Evolutionary conservation across 1,140 invertebrate genomes (phyloP).

Genomic region (Pentalonia nigronervosa): DNA sequence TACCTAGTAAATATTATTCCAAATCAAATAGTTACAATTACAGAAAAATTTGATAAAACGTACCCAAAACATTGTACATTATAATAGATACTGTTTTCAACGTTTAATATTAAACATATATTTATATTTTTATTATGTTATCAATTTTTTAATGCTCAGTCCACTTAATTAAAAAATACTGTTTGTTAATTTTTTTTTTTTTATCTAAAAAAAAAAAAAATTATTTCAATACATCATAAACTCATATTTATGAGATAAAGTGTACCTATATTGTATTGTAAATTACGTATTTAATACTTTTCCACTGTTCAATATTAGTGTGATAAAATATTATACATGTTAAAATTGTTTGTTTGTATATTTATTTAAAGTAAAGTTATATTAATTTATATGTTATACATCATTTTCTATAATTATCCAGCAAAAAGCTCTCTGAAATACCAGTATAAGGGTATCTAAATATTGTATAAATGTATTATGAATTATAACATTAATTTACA

Average conservation of each 20-base stretch:
- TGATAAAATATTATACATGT: background rate
- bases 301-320: background rate
- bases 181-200: background rate
- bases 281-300: background rate
- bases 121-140: slow-evolving; percentile 4
- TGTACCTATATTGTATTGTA: background rate
- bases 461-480: background rate
- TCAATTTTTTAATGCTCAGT: background rate
- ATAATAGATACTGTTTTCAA: background rate
- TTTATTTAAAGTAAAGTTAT: slow-evolving; percentile 40
- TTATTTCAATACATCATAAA: background rate
- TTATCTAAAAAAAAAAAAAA: background rate
- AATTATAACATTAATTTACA: background rate
- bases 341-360: background rate
- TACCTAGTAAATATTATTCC: background rate
- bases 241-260: too few relatives aligned
- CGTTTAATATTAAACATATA: background rate
- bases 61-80: background rate
- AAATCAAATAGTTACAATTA: background rate
- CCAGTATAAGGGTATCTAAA: background rate
- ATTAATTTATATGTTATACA: background rate
- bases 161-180: background rate
- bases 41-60: background rate
- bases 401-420: background rate
- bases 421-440: background rate